Conservation (phyloP, 2,888 invertebrate genomes). For the Theodoxus fluviatilis region DNA sequence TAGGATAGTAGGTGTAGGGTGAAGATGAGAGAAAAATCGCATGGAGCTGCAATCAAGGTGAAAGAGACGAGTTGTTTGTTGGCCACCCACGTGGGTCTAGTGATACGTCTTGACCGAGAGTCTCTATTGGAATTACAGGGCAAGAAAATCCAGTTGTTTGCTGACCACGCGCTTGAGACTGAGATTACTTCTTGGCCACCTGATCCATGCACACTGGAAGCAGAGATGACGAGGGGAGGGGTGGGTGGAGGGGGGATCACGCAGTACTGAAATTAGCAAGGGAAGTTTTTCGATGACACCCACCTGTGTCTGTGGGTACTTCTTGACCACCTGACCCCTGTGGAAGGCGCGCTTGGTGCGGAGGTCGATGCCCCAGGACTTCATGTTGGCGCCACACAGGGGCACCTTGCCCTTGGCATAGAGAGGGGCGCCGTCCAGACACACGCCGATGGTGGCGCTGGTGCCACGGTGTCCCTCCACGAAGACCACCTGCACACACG, state of each 20-base stretch:
- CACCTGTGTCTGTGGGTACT: constrained; percentile 33
- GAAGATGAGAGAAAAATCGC: too few relatives aligned
- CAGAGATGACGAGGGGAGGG: neutral
- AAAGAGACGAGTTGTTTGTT: too few relatives aligned
- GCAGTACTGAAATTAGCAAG: neutral
- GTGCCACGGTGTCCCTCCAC: constrained; percentile 39
- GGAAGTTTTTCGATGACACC: neutral
- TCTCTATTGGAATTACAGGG: too few relatives aligned
- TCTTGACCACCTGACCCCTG: constrained; percentile 31
- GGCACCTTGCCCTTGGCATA: constrained; percentile 33
- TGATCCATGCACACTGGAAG: neutral
- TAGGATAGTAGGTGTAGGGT: too few relatives aligned
- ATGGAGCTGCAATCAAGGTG: too few relatives aligned
- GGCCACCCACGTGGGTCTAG: too few relatives aligned
- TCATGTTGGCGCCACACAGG: constrained; percentile 35
- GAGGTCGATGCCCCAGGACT: constrained; percentile 45
- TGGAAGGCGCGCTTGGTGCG: constrained; percentile 34
- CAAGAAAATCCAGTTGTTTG: too few relatives aligned
- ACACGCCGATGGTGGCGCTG: constrained; percentile 43
- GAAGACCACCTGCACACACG: too few relatives aligned
- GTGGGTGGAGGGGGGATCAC: too few relatives aligned
- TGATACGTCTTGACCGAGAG: too few relatives aligned
- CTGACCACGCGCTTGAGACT: too few relatives aligned
- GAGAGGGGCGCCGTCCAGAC: constrained; percentile 34
- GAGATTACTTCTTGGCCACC: neutral